These are phyloP conservation scores for Drosophila miranda DNA, from an alignment of 1,140 invertebrate species.

Conservation along the genomic window DNA sequence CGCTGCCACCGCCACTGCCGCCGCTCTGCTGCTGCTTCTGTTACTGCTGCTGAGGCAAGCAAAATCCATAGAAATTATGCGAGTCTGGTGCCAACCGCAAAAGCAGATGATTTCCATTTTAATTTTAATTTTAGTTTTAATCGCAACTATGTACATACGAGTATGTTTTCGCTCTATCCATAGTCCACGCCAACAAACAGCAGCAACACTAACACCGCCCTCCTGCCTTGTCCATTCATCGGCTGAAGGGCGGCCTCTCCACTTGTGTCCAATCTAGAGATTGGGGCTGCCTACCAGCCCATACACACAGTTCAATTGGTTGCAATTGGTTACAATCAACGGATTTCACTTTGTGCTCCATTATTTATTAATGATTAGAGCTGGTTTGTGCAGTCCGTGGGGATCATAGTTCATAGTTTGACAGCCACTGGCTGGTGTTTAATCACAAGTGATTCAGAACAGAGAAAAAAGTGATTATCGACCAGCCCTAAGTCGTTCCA, in stretches of 20 bases:
- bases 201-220: neutral
- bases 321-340: slow-evolving; percentile 68
- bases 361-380: slow-evolving; percentile 48
- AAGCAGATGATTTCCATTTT: slow-evolving; percentile 53
- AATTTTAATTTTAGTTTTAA: slow-evolving; percentile 59
- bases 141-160: slow-evolving; percentile 15
- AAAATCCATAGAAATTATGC: slow-evolving; percentile 71
- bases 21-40: slow-evolving; percentile 19
- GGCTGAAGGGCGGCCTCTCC: no score
- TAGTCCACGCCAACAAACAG: slow-evolving; percentile 24
- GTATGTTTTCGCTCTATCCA: no score
- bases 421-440: neutral
- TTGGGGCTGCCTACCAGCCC: neutral
- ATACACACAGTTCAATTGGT: slow-evolving; percentile 49
- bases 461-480: no score
- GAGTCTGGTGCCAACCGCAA: slow-evolving; percentile 12
- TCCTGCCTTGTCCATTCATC: no score
- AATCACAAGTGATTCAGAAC: no score
- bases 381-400: slow-evolving; percentile 34
- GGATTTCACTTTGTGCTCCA: slow-evolving; percentile 41
- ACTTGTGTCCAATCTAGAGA: slow-evolving; percentile 5
- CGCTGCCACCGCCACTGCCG: neutral
- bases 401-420: neutral
- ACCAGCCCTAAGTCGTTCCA: no score
- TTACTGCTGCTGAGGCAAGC: slow-evolving; percentile 65